Evolutionary conservation across 92 coral and sea anemone genomes (phyloP), one percentile per base, ranked within the genome.

Genomic region (Actinostola sp.): DNA sequence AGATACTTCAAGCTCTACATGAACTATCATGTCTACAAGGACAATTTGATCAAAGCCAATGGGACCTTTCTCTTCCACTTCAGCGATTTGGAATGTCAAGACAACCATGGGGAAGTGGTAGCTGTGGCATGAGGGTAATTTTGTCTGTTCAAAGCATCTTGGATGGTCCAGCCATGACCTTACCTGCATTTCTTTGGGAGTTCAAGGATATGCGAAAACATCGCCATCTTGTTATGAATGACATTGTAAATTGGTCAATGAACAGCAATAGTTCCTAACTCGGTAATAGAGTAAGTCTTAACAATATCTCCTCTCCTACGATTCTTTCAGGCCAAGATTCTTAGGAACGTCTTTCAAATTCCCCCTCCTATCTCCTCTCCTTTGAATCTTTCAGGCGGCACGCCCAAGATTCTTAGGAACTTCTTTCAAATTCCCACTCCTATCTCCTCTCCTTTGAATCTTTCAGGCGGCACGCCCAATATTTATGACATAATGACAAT

Each of bases 21-120:
- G 23, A 15, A 25, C 12, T 44, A 65, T 24, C 60, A 25, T n/a
- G 54, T 3, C 10, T 21, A 2, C 36, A 45, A 6, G 15, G 14
- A 10, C 55, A 43, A 13, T 65, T 65, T 65, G 41, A n/a, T 23
- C 1, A 11, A 20, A 17, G n/a, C 15, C 19, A 33, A 0, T 75
- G 81, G 81, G 50, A 50, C 38, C 42, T 33, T 10, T 0, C 61
- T 35, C 55, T 64, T 2, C 81, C 81, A 29, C n/a, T 78, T 1
- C 3, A 58, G 57, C 78, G 78, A 45, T 80, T 80, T 61, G 79
- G 79, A 11, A 80, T 80, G 73, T 61, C 85, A 50, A 44, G 48
- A 24, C 79, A 80, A 28, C 85, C 85, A 63, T 23, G 62, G 7
- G 77, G 77, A 8, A 68, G 76, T 38, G 77, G 77, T 7, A 69